Conservation (phyloP, 2,113 vertebrate species). For the Saguinus imperator region DNA sequence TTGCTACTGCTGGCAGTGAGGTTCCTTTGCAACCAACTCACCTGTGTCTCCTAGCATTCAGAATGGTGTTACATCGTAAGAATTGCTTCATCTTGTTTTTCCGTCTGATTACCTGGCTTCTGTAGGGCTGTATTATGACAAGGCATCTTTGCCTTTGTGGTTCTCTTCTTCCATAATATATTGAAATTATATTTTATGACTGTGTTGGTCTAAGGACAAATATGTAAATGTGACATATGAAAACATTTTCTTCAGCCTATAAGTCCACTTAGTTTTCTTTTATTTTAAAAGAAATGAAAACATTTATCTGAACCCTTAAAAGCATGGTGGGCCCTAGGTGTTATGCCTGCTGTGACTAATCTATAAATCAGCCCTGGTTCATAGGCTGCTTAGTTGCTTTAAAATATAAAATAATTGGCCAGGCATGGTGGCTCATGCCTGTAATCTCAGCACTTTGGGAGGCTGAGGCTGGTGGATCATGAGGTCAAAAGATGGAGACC, state of each 20-base stretch:
- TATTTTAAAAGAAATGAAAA: constrained; percentile 39
- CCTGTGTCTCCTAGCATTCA: background rate
- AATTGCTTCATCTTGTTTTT: background rate
- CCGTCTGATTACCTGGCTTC: background rate
- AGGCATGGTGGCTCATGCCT: too few species aligned
- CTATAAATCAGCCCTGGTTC: background rate
- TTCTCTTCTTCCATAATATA: background rate
- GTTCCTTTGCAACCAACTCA: too few species aligned
- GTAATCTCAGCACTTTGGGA: too few species aligned
- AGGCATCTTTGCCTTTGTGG: background rate
- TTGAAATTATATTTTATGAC: background rate
- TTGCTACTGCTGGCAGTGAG: background rate
- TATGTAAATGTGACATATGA: background rate
- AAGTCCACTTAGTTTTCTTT: background rate
- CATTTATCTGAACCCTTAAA: background rate
- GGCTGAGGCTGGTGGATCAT: too few species aligned
- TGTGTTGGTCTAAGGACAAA: background rate
- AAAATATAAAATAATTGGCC: background rate
- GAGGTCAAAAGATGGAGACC: too few species aligned
- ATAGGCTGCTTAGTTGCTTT: background rate
- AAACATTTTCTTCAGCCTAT: background rate
- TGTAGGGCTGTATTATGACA: background rate
- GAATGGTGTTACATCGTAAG: background rate
- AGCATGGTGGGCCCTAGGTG: background rate
- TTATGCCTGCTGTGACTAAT: background rate